phyloP scores from a whole-genome alignment of 1,140 invertebrate species.

The Megalopta genalis region DNA sequence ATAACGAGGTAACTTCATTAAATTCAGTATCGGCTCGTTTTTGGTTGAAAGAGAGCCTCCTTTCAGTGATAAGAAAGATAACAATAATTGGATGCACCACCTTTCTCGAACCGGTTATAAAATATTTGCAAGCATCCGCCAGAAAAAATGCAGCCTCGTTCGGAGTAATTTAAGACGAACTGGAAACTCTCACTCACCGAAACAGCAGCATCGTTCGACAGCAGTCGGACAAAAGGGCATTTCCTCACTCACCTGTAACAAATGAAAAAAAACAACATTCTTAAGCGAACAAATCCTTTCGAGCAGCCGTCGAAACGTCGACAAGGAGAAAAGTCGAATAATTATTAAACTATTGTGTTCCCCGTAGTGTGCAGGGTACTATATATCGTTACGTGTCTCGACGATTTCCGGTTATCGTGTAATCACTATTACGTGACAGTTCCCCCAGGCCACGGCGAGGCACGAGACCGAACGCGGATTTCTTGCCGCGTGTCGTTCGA shows the following conservation, averaged over 20 bases:
- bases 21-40: too few species aligned
- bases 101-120: too few species aligned
- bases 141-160: background rate
- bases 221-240: background rate
- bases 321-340: background rate
- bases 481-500: slow-evolving; percentile 7
- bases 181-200: slow-evolving; percentile 29
- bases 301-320: background rate
- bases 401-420: slow-evolving; percentile 40
- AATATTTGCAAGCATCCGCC: background rate
- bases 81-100: too few species aligned
- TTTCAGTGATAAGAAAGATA: too few species aligned
- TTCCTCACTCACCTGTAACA: slow-evolving; percentile 57
- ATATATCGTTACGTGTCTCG: slow-evolving; percentile 16
- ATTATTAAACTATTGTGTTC: slow-evolving; percentile 14
- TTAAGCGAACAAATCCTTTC: background rate
- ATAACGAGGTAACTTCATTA: too few species aligned
- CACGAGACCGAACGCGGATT: background rate
- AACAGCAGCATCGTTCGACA: background rate
- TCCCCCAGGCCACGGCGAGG: background rate
- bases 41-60: too few species aligned
- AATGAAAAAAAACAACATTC: background rate
- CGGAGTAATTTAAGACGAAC: background rate
- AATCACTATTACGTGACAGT: slow-evolving; percentile 41
- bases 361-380: slow-evolving; percentile 2